Evolutionary conservation across 2,113 vertebrate genomes (phyloP), one percentile per base, ranked within the genome.

Genomic region (Etheostoma spectabile): DNA sequence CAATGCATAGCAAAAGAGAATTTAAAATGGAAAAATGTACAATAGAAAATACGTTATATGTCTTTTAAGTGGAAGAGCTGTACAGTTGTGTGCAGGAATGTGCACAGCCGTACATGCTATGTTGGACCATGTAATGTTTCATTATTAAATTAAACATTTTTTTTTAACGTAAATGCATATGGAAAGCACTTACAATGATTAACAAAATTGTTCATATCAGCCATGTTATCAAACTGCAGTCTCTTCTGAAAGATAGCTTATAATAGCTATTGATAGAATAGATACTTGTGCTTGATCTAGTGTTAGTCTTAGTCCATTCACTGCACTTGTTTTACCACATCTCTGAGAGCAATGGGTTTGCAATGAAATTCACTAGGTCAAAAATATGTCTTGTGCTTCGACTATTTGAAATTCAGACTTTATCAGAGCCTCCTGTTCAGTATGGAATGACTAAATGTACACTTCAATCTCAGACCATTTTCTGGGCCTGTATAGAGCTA

Each of bases 401-500:
- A 42, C 59, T 10, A 60, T 42, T 38, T 48, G 15, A 80, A 60
- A 48, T 52, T 52, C 71, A 71, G 64, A 64, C 46, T 48, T 14
- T 3, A 70, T 5, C 38, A 6, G 5, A 6, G 35, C 71, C 45
- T 14, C 52, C 35, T 24, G 55, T 45, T 48, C 67, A 55, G 1
- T 5, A 16, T 21, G 19, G 22, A 53, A 30, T 24, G 3, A 27
- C 51, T 68, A 73, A 73, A 72, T 48, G 45, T 35, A 3, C 46
- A 65, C 27, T 80, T 70, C 57, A 80, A 64, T 74, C 68, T 51
- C 65, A 49, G 67, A 56, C 53, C 49, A 74, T 76, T 77, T 65
- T 64, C 66, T 60, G 27, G 30, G 42, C 12, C 62, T 74, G 62
- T 74, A 84, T 79, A 60, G 66, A 73, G 57, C 76, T 67, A 6